Conservation (phyloP, 2,797 vertebrate species). For the Halcyon leucocephala region DNA sequence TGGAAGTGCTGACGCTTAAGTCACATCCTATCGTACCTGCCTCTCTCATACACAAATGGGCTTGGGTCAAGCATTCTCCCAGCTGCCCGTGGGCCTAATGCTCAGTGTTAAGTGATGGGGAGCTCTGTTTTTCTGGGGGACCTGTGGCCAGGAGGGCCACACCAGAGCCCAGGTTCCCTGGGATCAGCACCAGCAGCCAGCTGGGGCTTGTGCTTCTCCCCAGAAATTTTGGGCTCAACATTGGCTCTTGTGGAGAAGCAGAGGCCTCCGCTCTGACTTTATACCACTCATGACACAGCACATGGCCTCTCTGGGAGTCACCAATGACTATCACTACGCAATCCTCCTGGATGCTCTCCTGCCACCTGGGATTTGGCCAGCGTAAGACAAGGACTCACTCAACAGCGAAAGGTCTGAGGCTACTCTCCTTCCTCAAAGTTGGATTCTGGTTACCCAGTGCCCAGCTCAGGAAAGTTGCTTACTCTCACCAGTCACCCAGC, state of each 20-base stretch:
- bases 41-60: not conserved
- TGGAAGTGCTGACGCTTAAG: constrained; percentile 33
- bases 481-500: not conserved
- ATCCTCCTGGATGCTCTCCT: accelerated
- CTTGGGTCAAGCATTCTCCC: not conserved
- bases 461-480: not conserved
- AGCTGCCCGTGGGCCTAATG: not conserved
- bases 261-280: not conserved
- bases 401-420: not conserved
- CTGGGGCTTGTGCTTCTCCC: not conserved
- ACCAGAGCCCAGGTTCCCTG: accelerated
- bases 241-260: not conserved
- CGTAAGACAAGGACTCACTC: not conserved
- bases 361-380: not conserved
- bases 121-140: not conserved
- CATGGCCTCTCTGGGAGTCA: not conserved
- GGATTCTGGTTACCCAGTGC: not conserved
- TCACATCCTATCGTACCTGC: not conserved
- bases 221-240: not conserved
- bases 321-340: not conserved
- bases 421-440: not conserved
- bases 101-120: not conserved
- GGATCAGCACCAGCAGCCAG: not conserved
- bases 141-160: not conserved
- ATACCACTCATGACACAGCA: not conserved